phyloP scores from a whole-genome alignment of 2,113 vertebrate species.

The Euleptes europaea region DNA sequence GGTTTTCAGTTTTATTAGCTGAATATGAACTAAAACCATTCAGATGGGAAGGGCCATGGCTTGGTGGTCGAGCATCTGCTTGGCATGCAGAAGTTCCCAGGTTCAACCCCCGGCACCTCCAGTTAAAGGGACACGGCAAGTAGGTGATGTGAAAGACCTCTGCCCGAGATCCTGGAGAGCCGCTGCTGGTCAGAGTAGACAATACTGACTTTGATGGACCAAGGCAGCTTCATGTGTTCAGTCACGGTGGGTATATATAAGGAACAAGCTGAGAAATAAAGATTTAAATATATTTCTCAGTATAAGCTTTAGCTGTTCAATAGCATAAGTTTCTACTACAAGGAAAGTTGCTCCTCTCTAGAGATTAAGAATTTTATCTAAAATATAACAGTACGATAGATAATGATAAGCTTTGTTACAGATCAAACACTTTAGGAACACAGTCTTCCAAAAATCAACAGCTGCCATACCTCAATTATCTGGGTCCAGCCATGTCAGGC shows the following conservation, averaged over 20 bases:
- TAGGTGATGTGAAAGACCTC: too few relatives aligned
- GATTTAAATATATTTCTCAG: neutral
- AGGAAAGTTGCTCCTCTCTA: neutral
- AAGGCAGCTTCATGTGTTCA: too few relatives aligned
- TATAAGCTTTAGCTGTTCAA: constrained; percentile 3
- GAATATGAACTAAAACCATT: constrained; percentile 38
- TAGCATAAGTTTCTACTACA: neutral
- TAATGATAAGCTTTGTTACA: neutral
- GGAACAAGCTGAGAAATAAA: constrained; percentile 13
- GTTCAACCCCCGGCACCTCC: too few relatives aligned
- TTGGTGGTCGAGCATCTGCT: too few relatives aligned
- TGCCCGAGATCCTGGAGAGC: too few relatives aligned
- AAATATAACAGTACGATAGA: too few relatives aligned
- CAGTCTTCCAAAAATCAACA: neutral
- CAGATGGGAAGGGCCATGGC: too few relatives aligned
- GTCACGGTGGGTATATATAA: neutral
- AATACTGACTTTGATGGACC: too few relatives aligned
- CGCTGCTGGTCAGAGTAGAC: too few relatives aligned
- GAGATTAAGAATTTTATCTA: neutral
- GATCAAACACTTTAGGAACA: neutral
- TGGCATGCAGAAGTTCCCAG: too few relatives aligned
- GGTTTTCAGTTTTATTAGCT: neutral
- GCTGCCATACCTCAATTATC: neutral
- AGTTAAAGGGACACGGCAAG: too few relatives aligned
- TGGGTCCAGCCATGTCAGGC: neutral